Evolutionary conservation across 1,140 invertebrate species (phyloP), one percentile per base, ranked within the genome.

Genomic region (Drosophila rhopaloa): DNA sequence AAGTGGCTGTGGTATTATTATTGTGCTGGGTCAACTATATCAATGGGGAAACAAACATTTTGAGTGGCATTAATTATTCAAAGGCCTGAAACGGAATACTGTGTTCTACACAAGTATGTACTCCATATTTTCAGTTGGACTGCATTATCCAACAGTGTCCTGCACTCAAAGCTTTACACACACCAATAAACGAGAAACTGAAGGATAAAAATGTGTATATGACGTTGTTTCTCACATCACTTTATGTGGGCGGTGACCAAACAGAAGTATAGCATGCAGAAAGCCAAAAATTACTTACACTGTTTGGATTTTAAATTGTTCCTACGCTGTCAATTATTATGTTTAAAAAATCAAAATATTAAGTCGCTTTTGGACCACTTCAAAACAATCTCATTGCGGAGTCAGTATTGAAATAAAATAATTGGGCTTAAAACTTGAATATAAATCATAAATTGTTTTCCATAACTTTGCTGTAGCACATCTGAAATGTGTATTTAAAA

Each of bases 51-150:
- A 60, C 55, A 73, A 86, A 61, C 79, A 82, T 76, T 86, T 86
- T 82, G 81, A 86, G 82, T 82, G 62, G 63, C 50, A 86, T 86
- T 88, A 88, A 86, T 86, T 86, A 86, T 86, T 86, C 83, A 86
- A 61, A 82, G 70, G 77, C 82, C 83, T 86, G 79, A 82, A 86
- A 86, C 88, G 82, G 76, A 86, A 86, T 82, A 82, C 67, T 83
- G 72, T 86, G 82, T 86, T 72, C 65, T 79, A 82, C 79, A 88
- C 83, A 82, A 86, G 83, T 85, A 86, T 81, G 82, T 86, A 79
- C 82, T 86, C 53, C 79, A 88, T 88, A 82, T 88, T 88, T 80
- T 88, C 66, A 76, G 82, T 79, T 81, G 70, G 71, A 68, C 75
- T 81, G 82, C 82, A 86, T 78, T 61, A 75, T 80, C 57, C 41